phyloP scores from a whole-genome alignment of 2,113 vertebrate species.

The Scolopax mira region DNA sequence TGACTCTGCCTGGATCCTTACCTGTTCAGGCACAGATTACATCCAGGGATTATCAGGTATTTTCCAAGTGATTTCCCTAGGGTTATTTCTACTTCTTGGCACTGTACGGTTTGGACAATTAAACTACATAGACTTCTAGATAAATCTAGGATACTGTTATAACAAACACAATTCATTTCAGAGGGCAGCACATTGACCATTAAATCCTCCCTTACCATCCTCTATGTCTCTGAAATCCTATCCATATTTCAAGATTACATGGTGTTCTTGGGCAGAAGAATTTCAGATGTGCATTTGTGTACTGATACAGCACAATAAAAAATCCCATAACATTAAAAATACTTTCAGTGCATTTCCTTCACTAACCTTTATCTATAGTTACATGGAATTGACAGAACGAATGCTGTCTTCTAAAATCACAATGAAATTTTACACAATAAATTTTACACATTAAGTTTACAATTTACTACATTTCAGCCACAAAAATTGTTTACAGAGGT shows the following conservation, averaged over 20 bases:
- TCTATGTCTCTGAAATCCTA: background rate
- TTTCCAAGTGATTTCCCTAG: background rate
- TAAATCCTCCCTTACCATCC: background rate
- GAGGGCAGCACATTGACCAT: background rate
- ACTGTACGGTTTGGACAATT: background rate
- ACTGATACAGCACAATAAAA: background rate
- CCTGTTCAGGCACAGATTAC: background rate
- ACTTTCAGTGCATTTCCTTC: background rate
- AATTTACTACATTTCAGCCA: background rate
- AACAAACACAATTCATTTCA: background rate
- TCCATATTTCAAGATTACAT: background rate
- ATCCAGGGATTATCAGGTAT: background rate
- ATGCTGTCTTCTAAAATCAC: background rate
- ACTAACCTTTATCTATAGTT: background rate
- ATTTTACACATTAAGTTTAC: background rate
- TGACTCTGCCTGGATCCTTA: background rate
- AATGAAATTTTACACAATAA: background rate
- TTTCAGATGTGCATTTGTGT: background rate
- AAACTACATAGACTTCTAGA: background rate
- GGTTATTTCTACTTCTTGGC: background rate
- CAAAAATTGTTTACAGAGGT: slow-evolving; percentile 4
- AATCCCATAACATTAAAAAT: background rate
- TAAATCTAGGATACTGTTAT: background rate
- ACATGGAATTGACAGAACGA: background rate
- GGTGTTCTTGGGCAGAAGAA: background rate